Evolutionary conservation across 2,113 vertebrate species (phyloP).

Genomic region (Pelecanus crispus): DNA sequence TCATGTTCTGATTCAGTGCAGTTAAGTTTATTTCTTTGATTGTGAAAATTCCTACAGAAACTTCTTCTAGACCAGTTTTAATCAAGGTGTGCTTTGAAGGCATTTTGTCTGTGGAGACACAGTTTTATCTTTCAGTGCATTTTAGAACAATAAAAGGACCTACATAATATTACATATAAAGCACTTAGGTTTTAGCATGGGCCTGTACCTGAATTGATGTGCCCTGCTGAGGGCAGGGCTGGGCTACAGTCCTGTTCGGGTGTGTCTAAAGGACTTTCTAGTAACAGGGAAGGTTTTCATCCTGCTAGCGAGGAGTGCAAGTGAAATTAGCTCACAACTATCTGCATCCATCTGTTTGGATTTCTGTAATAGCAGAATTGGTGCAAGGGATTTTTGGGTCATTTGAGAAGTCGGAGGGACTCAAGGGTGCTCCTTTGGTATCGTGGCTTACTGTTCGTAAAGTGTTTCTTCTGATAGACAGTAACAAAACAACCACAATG

Average conservation of each 20-base stretch:
- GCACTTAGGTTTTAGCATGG: neutral
- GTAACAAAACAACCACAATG: neutral
- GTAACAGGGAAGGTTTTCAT: neutral
- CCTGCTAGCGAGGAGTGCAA: neutral
- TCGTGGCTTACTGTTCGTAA: neutral
- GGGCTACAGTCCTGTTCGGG: rapidly evolving
- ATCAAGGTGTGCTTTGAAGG: neutral
- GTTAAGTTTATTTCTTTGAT: neutral
- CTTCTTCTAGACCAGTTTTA: neutral
- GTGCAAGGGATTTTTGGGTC: neutral
- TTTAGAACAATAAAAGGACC: neutral
- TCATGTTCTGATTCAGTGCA: neutral
- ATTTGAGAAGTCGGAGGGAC: neutral
- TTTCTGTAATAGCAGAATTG: neutral
- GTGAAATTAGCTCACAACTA: neutral
- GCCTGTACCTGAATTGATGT: neutral
- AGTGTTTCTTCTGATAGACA: neutral
- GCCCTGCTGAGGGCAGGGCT: neutral
- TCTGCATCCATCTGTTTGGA: neutral
- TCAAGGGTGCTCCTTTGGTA: neutral
- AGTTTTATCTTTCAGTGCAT: neutral
- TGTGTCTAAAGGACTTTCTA: neutral
- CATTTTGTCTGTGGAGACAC: neutral
- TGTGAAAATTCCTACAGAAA: neutral
- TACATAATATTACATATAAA: neutral